A percentile compares a stretch with the other conserved stretches of the same genome.
phyloP scores from a whole-genome alignment of 2,888 invertebrate genomes.

The Phanerotoma sp. region DNA sequence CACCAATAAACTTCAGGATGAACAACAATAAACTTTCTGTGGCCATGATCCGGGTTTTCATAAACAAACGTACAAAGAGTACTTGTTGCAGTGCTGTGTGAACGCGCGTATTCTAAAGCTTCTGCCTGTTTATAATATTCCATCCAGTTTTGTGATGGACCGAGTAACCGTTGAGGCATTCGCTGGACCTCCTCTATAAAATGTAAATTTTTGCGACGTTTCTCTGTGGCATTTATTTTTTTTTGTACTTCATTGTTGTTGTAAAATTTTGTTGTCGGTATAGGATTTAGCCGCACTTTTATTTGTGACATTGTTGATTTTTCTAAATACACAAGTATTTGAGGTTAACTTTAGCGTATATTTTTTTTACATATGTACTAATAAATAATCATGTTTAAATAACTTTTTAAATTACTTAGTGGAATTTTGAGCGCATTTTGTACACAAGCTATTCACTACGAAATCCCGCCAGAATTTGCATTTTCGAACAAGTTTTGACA shows the following conservation, averaged over 20 bases:
- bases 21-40: slow-evolving; percentile 55
- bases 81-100: slow-evolving; percentile 37
- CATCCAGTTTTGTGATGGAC: slow-evolving; percentile 52
- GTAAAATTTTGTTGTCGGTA: slow-evolving; percentile 11
- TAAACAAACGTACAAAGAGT: slow-evolving; percentile 56
- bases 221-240: slow-evolving; percentile 7
- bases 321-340: too few species aligned
- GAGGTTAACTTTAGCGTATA: too few species aligned
- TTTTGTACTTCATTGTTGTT: background rate
- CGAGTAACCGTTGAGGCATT: slow-evolving; percentile 43
- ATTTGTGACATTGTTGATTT: slow-evolving; percentile 17
- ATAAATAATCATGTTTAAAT: background rate
- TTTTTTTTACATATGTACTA: background rate
- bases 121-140: slow-evolving; percentile 56
- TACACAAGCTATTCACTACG: too few species aligned
- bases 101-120: slow-evolving; percentile 46
- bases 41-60: slow-evolving; percentile 46
- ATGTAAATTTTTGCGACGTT: background rate
- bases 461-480: background rate
- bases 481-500: background rate
- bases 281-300: background rate
- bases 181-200: background rate
- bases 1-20: slow-evolving; percentile 58
- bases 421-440: too few species aligned
- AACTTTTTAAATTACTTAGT: too few species aligned